Conservation (phyloP, 2,797 vertebrate genomes). For the Alca torda region DNA sequence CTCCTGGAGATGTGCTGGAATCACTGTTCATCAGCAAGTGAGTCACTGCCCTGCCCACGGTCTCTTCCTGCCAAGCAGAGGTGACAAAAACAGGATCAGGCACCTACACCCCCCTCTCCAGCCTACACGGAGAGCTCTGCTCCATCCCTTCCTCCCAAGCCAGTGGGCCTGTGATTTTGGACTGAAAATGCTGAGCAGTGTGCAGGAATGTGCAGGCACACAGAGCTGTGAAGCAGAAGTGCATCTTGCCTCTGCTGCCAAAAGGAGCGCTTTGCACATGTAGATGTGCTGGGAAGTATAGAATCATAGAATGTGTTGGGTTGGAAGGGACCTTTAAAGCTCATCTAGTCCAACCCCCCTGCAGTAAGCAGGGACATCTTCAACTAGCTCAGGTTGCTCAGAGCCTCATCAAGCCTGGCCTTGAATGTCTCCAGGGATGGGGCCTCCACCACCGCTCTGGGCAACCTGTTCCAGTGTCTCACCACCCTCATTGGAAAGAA, state of each 20-base stretch:
- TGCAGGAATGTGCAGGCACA: background rate
- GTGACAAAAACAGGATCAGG: background rate
- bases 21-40: slow-evolving; percentile 19
- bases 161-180: fast-evolving
- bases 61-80: background rate
- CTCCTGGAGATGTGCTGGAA: background rate
- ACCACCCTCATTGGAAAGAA: too few relatives aligned
- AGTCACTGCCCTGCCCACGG: slow-evolving; percentile 32
- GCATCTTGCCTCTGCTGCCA: background rate
- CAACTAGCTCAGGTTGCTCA: too few relatives aligned
- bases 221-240: background rate
- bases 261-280: fast-evolving
- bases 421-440: too few relatives aligned
- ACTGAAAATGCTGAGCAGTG: background rate
- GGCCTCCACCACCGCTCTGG: too few relatives aligned
- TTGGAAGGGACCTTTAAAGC: too few relatives aligned
- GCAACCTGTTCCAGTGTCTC: too few relatives aligned
- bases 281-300: fast-evolving
- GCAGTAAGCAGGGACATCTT: too few relatives aligned
- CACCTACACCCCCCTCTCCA: background rate
- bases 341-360: too few relatives aligned
- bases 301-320: too few relatives aligned
- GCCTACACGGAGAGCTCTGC: background rate
- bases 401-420: too few relatives aligned
- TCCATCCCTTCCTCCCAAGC: background rate